These are phyloP conservation scores for Antidorcas marsupialis DNA, from an alignment of 2,113 vertebrate genomes.

Conservation along the genomic window DNA sequence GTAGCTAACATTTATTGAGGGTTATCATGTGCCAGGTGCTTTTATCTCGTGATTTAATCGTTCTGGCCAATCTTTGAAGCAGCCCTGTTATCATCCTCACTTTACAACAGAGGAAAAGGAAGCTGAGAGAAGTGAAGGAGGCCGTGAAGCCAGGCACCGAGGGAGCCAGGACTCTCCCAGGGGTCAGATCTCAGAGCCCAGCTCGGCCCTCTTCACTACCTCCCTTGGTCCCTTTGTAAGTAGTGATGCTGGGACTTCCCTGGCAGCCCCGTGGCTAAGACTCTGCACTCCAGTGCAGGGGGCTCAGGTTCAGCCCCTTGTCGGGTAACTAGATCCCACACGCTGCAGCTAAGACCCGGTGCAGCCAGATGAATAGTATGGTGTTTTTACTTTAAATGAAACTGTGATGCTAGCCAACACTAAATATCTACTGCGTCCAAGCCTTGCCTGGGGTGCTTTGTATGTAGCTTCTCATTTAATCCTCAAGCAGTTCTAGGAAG, in stretches of 20 bases:
- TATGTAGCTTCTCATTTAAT: not conserved
- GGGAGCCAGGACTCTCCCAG: not conserved
- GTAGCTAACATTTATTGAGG: not conserved
- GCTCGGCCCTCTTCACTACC: not conserved
- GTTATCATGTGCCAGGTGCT: not conserved
- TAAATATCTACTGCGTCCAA: not conserved
- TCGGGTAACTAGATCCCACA: not conserved
- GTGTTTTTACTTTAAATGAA: no score
- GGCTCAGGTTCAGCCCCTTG: not conserved
- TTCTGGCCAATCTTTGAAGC: not conserved
- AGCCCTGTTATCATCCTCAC: not conserved
- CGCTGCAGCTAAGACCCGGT: fast-evolving
- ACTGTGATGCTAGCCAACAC: fast-evolving
- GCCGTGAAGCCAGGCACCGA: fast-evolving
- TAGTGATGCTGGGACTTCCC: not conserved
- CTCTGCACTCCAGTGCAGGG: not conserved
- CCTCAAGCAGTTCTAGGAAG: not conserved
- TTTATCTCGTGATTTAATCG: not conserved
- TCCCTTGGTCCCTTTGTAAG: not conserved
- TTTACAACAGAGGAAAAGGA: not conserved
- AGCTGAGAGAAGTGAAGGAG: not conserved
- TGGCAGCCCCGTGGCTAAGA: not conserved
- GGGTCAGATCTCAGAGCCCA: not conserved
- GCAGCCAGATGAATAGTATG: not conserved
- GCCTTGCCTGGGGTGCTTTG: not conserved